Conservation (phyloP, 2,797 vertebrate species). For the Sternarchorhynchus goeldii region DNA sequence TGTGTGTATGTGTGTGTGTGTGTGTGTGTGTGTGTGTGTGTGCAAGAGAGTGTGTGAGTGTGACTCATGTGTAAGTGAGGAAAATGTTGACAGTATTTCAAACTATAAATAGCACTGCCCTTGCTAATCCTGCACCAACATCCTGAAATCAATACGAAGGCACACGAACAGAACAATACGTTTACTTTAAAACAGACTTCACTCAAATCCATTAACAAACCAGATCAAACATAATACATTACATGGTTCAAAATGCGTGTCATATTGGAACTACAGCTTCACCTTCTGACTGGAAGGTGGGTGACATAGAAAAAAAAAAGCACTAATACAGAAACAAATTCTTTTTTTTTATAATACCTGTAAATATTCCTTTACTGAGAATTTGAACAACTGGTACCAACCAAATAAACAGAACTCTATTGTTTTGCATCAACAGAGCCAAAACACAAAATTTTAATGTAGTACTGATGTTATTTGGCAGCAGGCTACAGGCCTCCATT, state of each 20-base stretch:
- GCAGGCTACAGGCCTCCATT: too few relatives aligned
- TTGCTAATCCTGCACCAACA: conserved; percentile 1
- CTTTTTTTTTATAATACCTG: too few relatives aligned
- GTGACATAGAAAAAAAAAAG: conserved; percentile 29
- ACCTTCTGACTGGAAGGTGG: not conserved
- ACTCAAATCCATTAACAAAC: conserved; percentile 17
- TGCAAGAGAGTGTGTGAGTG: not conserved
- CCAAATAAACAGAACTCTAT: not conserved
- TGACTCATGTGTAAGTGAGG: conserved; percentile 7
- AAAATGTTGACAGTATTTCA: conserved; percentile 22
- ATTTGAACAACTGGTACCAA: too few relatives aligned
- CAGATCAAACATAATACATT: not conserved
- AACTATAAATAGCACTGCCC: conserved; percentile 35
- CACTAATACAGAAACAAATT: conserved; percentile 29
- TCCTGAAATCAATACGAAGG: conserved; percentile 27
- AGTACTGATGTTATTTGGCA: conserved; percentile 26
- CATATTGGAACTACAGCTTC: not conserved
- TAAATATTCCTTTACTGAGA: not conserved
- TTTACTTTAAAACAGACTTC: conserved; percentile 16
- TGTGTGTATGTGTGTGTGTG: not conserved
- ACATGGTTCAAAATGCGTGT: not conserved
- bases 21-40: conserved; percentile 1
- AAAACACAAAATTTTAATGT: conserved; percentile 59
- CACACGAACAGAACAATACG: conserved; percentile 5
- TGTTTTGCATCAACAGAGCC: not conserved